Evolutionary conservation across 2,888 invertebrate species (phyloP).

Genomic region (Oeneis ivallda): DNA sequence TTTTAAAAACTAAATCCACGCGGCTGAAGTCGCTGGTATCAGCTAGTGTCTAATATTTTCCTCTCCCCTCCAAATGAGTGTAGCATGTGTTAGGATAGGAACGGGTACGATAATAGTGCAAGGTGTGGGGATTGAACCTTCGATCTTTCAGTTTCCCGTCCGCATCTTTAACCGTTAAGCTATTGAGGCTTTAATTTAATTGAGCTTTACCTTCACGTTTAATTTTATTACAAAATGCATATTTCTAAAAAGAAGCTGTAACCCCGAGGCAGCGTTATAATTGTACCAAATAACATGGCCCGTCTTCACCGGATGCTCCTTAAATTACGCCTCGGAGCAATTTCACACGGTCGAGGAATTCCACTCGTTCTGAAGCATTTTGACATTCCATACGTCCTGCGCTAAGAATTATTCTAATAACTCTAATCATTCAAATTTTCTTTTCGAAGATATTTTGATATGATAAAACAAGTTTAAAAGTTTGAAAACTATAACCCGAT

Average conservation of each 20-base stretch:
- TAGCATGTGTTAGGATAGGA: too few relatives aligned
- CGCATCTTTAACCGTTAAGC: too few relatives aligned
- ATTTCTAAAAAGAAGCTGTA: conserved; percentile 19
- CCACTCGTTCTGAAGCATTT: conserved; percentile 22
- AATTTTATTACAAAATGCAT: background rate
- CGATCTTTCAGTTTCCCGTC: too few relatives aligned
- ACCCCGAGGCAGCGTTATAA: conserved; percentile 26
- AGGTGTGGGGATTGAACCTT: too few relatives aligned
- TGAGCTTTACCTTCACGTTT: background rate
- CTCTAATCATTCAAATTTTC: conserved; percentile 3
- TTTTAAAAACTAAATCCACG: too few relatives aligned
- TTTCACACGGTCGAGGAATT: conserved; percentile 34
- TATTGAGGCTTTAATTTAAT: background rate
- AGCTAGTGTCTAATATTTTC: too few relatives aligned
- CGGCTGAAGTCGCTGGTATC: too few relatives aligned
- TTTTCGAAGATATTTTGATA: background rate
- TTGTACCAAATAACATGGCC: conserved; percentile 32
- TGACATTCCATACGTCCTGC: conserved; percentile 17
- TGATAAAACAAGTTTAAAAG: background rate
- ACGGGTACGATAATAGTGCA: too few relatives aligned
- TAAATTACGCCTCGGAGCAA: conserved; percentile 32
- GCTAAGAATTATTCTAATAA: conserved; percentile 13
- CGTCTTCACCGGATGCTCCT: conserved; percentile 25
- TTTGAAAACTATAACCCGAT: too few relatives aligned
- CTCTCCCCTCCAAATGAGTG: too few relatives aligned